Conservation (phyloP, 2,888 invertebrate genomes). For the Slavum lentiscoides region DNA sequence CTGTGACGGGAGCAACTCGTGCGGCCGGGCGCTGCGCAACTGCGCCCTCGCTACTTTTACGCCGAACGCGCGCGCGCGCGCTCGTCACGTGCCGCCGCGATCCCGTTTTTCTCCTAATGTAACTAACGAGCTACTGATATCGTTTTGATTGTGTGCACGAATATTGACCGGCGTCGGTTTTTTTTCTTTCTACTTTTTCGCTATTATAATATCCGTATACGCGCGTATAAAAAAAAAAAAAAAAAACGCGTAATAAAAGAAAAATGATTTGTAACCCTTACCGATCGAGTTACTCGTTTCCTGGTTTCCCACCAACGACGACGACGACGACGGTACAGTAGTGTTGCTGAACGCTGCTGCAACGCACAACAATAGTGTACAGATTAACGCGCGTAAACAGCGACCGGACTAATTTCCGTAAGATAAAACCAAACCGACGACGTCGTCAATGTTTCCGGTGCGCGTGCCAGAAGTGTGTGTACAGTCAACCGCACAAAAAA, state of each 20-base stretch:
- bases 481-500: too few relatives aligned
- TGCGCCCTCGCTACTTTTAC: not conserved
- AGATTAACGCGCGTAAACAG: slow-evolving; percentile 24
- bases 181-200: not conserved
- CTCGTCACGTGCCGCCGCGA: slow-evolving; percentile 26
- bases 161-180: too few relatives aligned
- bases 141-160: slow-evolving; percentile 45
- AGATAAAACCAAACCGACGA: slow-evolving; percentile 21
- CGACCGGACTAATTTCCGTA: slow-evolving; percentile 11
- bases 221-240: not conserved
- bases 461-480: too few relatives aligned
- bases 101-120: not conserved
- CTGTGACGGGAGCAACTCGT: slow-evolving; percentile 46
- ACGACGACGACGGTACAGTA: not conserved
- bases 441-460: slow-evolving; percentile 22
- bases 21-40: too few relatives aligned
- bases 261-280: not conserved
- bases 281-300: slow-evolving; percentile 10
- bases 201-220: not conserved
- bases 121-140: slow-evolving; percentile 52
- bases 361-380: not conserved
- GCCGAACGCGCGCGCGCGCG: too few relatives aligned
- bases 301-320: not conserved
- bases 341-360: not conserved
- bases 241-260: not conserved